Base-by-base conservation (phyloP, 2,113 vertebrate species). In the Emydura subglobosa region DNA sequence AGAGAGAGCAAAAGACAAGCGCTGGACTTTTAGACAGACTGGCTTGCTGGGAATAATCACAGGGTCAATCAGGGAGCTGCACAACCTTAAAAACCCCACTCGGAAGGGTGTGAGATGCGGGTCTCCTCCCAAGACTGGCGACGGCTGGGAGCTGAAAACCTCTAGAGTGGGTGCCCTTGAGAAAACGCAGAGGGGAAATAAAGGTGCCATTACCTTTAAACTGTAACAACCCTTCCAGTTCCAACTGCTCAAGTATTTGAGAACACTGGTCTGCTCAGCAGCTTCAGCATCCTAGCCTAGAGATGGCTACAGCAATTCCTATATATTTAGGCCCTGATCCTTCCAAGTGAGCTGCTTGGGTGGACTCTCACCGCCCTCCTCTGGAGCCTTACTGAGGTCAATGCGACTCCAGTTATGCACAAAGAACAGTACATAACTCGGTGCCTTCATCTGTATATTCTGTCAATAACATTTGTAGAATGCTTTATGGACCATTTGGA, bases 241-340 rank as follows among this genome's bases (percentile, higher is more conserved):
- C 44, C 83, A 89, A 72, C 39, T 76, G 21, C 74, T 25, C 21
- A 86, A 92, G 49, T 84, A 79, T 85, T 42, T 90, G 1, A 7
- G 83, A 95, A 92, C 29, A 82, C 8, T 90, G 44, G 6, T 50
- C 57, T 89, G 39, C 61, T 27, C 39, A 61, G n/a, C 0, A 83
- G 39, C 49, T 4, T 1, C 21, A 83, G 55, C 78, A 87, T 44
- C 1, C 1, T 55, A 61, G 50, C 0, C 2, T 51, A 44, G 19
- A 61, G 55, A 74, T 76, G 0, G 0, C 13, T 0, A 1, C 42
- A 74, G 79, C 16, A 86, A 31, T 25, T 85, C n/a, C 65, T 19
- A 87, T 14, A 11, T 74, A 19, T 24, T 94, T 82, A 19, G 82
- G 83, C 4, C 22, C 57, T 85, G 25, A 3, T 55, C 7, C 24